phyloP scores from a whole-genome alignment of 2,113 vertebrate species.

The Amblyornis subalaris region DNA sequence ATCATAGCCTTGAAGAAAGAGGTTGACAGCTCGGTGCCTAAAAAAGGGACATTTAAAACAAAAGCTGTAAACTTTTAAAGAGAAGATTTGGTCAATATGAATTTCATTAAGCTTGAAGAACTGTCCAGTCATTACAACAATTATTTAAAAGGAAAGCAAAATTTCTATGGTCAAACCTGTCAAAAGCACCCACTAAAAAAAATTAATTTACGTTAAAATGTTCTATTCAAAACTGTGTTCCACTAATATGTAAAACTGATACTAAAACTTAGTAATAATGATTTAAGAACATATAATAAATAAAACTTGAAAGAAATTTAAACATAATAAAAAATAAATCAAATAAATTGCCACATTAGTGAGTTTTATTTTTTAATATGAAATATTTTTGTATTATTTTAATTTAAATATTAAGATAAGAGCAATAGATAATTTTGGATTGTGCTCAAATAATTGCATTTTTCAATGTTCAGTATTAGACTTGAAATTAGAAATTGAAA shows the following conservation, averaged over 20 bases:
- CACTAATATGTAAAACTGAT: neutral
- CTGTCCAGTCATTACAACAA: neutral
- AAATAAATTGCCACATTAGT: neutral
- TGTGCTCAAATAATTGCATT: neutral
- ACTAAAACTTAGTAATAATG: neutral
- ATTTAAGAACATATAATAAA: neutral
- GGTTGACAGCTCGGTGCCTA: constrained; percentile 92
- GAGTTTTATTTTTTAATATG: neutral
- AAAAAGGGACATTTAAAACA: constrained; percentile 29
- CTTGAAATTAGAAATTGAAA: neutral
- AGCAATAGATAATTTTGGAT: neutral
- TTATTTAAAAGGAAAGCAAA: neutral
- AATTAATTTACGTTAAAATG: neutral
- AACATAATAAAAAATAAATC: neutral
- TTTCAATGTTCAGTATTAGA: neutral
- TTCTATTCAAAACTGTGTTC: neutral
- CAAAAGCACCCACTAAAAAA: neutral
- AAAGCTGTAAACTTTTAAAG: neutral
- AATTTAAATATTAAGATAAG: neutral
- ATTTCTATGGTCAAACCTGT: neutral
- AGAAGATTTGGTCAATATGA: neutral
- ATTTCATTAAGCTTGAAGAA: neutral
- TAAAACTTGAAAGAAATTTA: neutral
- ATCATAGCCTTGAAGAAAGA: constrained; percentile 96
- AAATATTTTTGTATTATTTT: neutral